Evolutionary conservation across 1,140 invertebrate species (phyloP), one percentile per base, ranked within the genome.

Genomic region (Drosophila mayri): DNA sequence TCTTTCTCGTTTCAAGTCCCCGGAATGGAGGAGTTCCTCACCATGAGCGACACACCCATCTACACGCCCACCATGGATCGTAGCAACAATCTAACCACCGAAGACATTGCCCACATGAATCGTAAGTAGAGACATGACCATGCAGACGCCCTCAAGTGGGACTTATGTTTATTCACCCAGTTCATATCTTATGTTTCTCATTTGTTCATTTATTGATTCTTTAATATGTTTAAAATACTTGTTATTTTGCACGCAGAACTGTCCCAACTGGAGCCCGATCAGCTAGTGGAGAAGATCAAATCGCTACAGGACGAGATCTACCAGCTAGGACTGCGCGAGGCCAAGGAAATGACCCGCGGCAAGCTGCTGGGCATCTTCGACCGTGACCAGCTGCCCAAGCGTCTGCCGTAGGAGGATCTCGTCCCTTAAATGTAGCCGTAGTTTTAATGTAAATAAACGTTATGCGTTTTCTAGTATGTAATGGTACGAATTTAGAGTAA

Each of bases 341-440:
- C 98, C 1, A 98, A 98, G 92, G 98, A 99, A 94, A 98, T 99
- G 97, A 99, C 98, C 0, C 94, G 98, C 79, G 98, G 98, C 40
- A 98, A 98, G 94, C 98, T 98, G 93, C 94, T 99, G 44, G 98
- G 98, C 93, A 97, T 99, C 86, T 97, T 97, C 81, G 95, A 81
- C 50, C 66, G 64, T 0, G 60, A 90, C 8, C 73, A 65, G 25
- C 9, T 49, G 18, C 59, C 68, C 38, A 86, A 81, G 41, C 59
- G 75, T 2, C 66, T 75, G 41, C 20, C 49, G 22, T 77, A 47
- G 28, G n/a, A 35, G 14, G 58, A 66, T 46, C 58, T 28, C 30
- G 20, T n/a, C 30, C 54, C 10, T 28, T 10, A 35, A 16, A 35
- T 7, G n/a, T 41, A 41, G 28, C 7, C 5, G 0, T 65, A 61